Percentiles rank a stretch among this genome's conserved stretches.
Conservation (phyloP, 2,113 vertebrate species). For the Prunella himalayana region DNA sequence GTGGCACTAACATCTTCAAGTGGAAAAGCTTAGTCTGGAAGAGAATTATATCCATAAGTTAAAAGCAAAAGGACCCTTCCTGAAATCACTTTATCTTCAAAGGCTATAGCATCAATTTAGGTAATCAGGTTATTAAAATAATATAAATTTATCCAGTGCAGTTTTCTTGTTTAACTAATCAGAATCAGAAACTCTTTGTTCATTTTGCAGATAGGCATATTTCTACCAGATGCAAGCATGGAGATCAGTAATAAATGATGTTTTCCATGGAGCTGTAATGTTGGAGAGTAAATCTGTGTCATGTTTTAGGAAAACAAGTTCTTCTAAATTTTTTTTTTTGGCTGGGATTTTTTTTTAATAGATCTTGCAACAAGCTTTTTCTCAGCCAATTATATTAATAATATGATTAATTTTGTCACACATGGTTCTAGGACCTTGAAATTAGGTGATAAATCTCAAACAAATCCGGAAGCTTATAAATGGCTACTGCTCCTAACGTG, state of each 20-base stretch:
- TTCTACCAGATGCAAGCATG: neutral
- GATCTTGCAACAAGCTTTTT: neutral
- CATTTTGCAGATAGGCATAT: neutral
- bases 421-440: neutral
- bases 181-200: neutral
- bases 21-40: neutral
- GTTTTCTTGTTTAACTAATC: neutral
- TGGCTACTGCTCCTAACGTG: neutral
- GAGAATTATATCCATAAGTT: neutral
- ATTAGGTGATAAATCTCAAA: neutral
- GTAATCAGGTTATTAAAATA: conserved; percentile 16
- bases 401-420: neutral
- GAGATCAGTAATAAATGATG: neutral
- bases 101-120: neutral
- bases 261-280: neutral
- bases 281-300: neutral
- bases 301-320: neutral
- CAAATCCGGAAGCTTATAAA: neutral
- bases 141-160: neutral
- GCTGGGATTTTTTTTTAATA: neutral
- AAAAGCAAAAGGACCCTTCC: neutral
- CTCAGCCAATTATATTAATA: neutral
- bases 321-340: neutral
- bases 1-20: neutral
- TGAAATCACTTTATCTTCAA: neutral